Percentiles rank a stretch among this genome's conserved stretches.
These are phyloP conservation scores for Cephus runcator DNA, from an alignment of 2,888 invertebrate species.

Conservation along the genomic window DNA sequence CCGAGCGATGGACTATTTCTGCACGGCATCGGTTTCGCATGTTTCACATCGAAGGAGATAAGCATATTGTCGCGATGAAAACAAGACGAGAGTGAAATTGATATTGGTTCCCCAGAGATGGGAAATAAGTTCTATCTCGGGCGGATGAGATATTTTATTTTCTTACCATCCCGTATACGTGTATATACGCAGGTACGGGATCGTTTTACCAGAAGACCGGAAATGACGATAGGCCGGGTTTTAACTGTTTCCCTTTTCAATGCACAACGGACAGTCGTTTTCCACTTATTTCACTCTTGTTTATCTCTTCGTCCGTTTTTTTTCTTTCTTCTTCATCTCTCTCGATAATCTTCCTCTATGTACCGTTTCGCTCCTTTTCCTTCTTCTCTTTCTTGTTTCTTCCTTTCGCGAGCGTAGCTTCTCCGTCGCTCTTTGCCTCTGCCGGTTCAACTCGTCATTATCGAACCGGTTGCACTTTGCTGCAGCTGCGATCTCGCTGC, in stretches of 20 bases:
- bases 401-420: background rate
- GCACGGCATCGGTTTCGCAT: background rate
- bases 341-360: background rate
- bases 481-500: slow-evolving; percentile 25
- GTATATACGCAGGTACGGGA: background rate
- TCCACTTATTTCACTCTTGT: background rate
- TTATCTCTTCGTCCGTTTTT: too few relatives aligned
- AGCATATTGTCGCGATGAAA: background rate
- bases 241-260: slow-evolving; percentile 28
- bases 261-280: background rate
- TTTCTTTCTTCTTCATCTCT: background rate
- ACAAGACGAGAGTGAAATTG: background rate
- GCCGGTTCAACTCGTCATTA: slow-evolving; percentile 12
- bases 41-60: background rate
- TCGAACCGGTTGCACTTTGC: slow-evolving; percentile 31
- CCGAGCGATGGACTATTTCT: background rate
- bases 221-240: slow-evolving; percentile 24
- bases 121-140: background rate
- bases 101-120: background rate
- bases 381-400: slow-evolving; percentile 6
- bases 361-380: background rate
- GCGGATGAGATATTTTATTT: background rate
- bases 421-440: background rate
- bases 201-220: background rate
- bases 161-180: too few relatives aligned